These are phyloP conservation scores for Drosophila pruinosa DNA, from an alignment of 1,140 invertebrate species.

Conservation along the genomic window DNA sequence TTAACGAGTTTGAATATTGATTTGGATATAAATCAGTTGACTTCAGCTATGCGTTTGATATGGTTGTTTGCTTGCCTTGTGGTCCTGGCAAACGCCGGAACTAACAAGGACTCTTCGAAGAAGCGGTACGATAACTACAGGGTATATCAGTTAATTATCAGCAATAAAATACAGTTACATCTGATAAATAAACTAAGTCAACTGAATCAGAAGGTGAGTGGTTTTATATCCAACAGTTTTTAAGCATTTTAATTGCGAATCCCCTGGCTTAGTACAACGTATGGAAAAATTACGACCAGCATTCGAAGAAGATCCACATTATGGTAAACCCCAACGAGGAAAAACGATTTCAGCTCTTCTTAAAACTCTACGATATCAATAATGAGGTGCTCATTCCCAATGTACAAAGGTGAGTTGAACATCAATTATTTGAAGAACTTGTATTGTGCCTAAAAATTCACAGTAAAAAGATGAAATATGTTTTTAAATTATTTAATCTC, in stretches of 20 bases:
- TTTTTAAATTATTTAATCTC: no score
- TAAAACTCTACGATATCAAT: slow-evolving; percentile 34
- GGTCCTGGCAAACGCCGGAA: slow-evolving; percentile 40
- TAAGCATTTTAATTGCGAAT: not conserved
- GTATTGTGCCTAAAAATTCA: no score
- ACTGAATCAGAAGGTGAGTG: slow-evolving; percentile 33
- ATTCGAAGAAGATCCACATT: slow-evolving; percentile 47
- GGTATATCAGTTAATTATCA: slow-evolving; percentile 52
- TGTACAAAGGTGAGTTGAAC: not conserved
- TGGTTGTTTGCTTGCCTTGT: slow-evolving; percentile 44
- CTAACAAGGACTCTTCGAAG: slow-evolving; percentile 12
- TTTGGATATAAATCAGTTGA: slow-evolving; percentile 14
- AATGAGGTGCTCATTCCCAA: slow-evolving; percentile 48
- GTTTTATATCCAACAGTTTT: not conserved
- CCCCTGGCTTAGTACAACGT: slow-evolving; percentile 47
- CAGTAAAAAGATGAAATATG: no score
- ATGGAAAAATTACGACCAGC: slow-evolving; percentile 68
- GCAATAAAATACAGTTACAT: slow-evolving; percentile 41
- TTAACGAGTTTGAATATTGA: not conserved
- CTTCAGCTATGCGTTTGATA: slow-evolving; percentile 31
- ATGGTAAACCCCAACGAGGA: slow-evolving; percentile 62
- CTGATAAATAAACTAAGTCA: not conserved
- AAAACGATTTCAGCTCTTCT: slow-evolving; percentile 32
- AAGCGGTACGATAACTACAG: slow-evolving; percentile 58
- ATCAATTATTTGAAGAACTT: no score